Conservation (phyloP, 2,113 vertebrate genomes). For the Brachionichthys hirsutus region DNA sequence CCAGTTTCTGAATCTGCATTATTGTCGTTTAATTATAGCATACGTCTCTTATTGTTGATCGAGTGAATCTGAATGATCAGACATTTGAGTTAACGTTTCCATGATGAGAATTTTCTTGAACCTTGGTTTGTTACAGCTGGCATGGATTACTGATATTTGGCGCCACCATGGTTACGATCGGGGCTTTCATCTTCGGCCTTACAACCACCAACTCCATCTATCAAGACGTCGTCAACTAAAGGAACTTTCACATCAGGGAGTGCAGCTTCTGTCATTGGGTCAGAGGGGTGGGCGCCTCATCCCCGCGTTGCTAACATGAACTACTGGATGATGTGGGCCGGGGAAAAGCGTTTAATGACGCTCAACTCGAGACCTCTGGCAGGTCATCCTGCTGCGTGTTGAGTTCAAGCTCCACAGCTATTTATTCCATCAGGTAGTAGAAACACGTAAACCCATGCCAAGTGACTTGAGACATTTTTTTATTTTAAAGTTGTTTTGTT, state of each 20-base stretch:
- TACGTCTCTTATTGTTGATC: too few relatives aligned
- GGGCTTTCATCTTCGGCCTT: slow-evolving; percentile 77
- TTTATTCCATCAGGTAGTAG: slow-evolving; percentile 5
- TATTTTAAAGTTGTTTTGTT: slow-evolving; percentile 12
- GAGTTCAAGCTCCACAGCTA: slow-evolving; percentile 3
- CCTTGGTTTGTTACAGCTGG: slow-evolving; percentile 80
- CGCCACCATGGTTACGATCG: slow-evolving; percentile 68
- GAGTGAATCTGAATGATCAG: too few relatives aligned
- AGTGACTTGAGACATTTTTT: slow-evolving; percentile 33
- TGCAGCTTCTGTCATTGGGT: neutral
- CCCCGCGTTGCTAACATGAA: slow-evolving; percentile 40
- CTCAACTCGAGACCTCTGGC: slow-evolving; percentile 16
- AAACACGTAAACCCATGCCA: neutral
- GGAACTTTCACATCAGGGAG: neutral
- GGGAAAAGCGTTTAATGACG: slow-evolving; percentile 23
- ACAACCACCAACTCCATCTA: slow-evolving; percentile 76
- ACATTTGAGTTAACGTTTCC: too few relatives aligned
- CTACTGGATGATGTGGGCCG: slow-evolving; percentile 4
- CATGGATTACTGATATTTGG: slow-evolving; percentile 82
- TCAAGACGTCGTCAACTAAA: slow-evolving; percentile 60
- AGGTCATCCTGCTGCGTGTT: neutral
- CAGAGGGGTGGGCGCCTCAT: neutral
- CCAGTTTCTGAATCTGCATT: too few relatives aligned
- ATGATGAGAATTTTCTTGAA: neutral
- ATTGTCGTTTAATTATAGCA: too few relatives aligned